phyloP scores from a whole-genome alignment of 1,140 invertebrate genomes.

The Carcinoscorpius rotundicauda region DNA sequence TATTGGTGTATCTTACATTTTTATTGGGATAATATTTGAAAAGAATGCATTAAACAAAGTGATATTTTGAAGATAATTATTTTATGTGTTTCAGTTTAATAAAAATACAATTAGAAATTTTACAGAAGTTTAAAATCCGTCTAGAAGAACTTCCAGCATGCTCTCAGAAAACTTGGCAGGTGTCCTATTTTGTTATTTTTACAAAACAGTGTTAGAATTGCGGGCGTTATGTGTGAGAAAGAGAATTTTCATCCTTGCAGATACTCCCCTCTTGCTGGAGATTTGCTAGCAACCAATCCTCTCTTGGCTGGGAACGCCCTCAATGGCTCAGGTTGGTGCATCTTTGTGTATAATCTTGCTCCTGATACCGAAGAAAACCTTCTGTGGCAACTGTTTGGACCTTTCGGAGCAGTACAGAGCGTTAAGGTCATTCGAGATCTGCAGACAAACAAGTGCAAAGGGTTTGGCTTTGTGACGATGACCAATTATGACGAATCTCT shows the following conservation, averaged over 20 bases:
- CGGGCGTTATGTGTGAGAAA: slow-evolving; percentile 3
- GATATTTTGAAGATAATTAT: too few species aligned
- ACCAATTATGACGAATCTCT: slow-evolving; percentile 98
- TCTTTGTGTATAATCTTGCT: slow-evolving; percentile 97
- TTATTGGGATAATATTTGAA: too few species aligned
- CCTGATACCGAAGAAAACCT: slow-evolving; percentile 98
- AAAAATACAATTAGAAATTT: too few species aligned
- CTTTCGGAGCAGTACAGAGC: slow-evolving; percentile 95
- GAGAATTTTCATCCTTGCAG: slow-evolving; percentile 53
- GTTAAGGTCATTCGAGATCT: slow-evolving; percentile 96
- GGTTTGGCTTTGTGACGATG: slow-evolving; percentile 99
- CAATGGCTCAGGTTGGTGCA: slow-evolving; percentile 79
- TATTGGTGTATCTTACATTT: too few species aligned
- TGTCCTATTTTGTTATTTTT: too few species aligned
- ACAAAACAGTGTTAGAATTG: not conserved
- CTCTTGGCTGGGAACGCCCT: slow-evolving; percentile 62
- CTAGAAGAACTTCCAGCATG: too few species aligned
- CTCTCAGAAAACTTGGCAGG: too few species aligned
- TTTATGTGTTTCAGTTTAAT: too few species aligned
- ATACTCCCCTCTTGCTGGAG: slow-evolving; percentile 88
- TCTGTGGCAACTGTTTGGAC: slow-evolving; percentile 96
- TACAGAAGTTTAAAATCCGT: too few species aligned
- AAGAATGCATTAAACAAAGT: too few species aligned
- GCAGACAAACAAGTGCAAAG: slow-evolving; percentile 98
- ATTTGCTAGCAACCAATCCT: slow-evolving; percentile 59